Conservation (phyloP, 1,140 invertebrate genomes). For the Drosophila yakuba region DNA sequence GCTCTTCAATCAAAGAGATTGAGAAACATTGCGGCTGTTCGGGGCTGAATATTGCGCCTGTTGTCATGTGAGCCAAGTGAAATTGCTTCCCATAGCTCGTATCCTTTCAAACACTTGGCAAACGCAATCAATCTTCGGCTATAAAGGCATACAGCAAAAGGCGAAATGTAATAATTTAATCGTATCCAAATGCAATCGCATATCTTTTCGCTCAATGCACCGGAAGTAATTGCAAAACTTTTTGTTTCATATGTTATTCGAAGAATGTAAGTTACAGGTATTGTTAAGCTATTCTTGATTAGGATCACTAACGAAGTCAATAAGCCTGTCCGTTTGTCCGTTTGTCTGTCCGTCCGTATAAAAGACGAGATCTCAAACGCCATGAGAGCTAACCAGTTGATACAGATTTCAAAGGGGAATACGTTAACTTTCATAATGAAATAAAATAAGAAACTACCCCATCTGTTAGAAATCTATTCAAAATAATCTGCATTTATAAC, state of each 20-base stretch:
- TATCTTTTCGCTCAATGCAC: slow-evolving; percentile 6
- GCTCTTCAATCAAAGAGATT: slow-evolving; percentile 34
- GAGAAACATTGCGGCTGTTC: slow-evolving; percentile 29
- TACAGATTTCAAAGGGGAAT: too few species aligned
- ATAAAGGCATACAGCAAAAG: slow-evolving; percentile 56
- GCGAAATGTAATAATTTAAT: slow-evolving; percentile 73
- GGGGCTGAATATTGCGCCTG: slow-evolving; percentile 13
- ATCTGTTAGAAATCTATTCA: too few species aligned
- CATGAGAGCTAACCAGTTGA: too few species aligned
- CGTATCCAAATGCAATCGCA: slow-evolving; percentile 65
- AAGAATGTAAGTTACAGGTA: too few species aligned
- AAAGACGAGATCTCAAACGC: too few species aligned
- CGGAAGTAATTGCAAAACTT: background rate
- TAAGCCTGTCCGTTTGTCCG: too few species aligned
- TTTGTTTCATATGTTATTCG: too few species aligned
- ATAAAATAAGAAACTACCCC: too few species aligned
- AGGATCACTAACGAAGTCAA: too few species aligned
- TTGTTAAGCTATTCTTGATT: too few species aligned
- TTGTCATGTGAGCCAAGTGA: slow-evolving; percentile 26
- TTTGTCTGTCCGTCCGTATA: too few species aligned
- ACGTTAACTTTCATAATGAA: too few species aligned
- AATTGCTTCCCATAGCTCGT: slow-evolving; percentile 33
- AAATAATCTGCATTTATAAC: background rate
- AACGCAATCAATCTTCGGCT: slow-evolving; percentile 71
- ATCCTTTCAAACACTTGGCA: slow-evolving; percentile 41